These are phyloP conservation scores for Coranthus polyacanthus DNA, from an alignment of 2,797 vertebrate species.

Conservation along the genomic window DNA sequence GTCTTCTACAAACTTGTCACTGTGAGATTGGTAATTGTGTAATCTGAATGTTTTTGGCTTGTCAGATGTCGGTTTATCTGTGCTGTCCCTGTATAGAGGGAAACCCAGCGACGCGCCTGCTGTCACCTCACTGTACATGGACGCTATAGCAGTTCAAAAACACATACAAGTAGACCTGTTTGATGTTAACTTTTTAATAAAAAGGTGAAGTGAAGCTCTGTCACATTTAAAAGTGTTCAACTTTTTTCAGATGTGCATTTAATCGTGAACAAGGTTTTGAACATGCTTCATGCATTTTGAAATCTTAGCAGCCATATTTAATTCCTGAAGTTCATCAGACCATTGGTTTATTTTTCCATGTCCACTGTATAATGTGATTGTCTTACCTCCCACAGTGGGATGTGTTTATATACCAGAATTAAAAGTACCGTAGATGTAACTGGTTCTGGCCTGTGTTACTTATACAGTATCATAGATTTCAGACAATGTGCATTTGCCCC, in stretches of 20 bases:
- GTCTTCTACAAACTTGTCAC: neutral
- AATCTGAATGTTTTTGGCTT: neutral
- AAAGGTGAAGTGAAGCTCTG: neutral
- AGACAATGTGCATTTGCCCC: too few species aligned
- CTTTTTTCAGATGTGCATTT: neutral
- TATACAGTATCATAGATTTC: neutral
- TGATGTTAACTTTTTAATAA: neutral
- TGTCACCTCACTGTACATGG: neutral
- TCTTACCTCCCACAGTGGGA: conserved; percentile 17
- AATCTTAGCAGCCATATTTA: neutral
- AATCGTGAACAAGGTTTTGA: neutral
- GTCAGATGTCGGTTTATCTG: conserved; percentile 6
- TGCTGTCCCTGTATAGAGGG: neutral
- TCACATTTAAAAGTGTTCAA: conserved; percentile 3
- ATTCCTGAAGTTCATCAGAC: conserved; percentile 9
- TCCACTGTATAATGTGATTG: conserved; percentile 24
- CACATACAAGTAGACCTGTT: neutral
- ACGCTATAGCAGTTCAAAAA: neutral
- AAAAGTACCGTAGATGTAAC: conserved; percentile 47
- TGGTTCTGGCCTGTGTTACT: conserved; percentile 6
- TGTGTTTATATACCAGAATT: conserved; percentile 61
- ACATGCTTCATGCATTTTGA: neutral
- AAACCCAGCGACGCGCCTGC: conserved; percentile 8
- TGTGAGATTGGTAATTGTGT: conserved; percentile 36
- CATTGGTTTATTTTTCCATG: neutral